phyloP scores from a whole-genome alignment of 23 tunicate species.

The Halocynthia aurantium region DNA sequence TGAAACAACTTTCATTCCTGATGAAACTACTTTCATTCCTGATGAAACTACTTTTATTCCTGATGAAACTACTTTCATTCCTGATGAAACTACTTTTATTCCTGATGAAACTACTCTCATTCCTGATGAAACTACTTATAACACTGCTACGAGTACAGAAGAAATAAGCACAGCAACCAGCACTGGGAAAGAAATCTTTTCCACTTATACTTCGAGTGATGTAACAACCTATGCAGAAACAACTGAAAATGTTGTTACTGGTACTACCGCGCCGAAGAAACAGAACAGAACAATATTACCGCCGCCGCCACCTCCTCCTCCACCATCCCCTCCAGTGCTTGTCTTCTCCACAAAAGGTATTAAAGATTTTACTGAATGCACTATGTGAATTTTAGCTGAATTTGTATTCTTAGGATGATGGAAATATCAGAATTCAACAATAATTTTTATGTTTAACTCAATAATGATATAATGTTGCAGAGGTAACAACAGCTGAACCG shows the following conservation, averaged over 20 bases:
- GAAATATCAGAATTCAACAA: neutral
- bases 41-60: neutral
- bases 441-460: neutral
- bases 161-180: neutral
- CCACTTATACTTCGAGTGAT: neutral
- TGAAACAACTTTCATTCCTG: neutral
- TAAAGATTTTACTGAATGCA: neutral
- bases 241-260: neutral
- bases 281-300: constrained; percentile 16
- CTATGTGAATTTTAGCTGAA: neutral
- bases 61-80: neutral
- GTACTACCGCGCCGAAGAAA: neutral
- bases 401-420: neutral
- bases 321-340: constrained; percentile 29
- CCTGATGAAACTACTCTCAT: neutral
- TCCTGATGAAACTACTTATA: neutral
- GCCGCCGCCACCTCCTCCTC: constrained; percentile 66
- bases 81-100: neutral
- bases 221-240: neutral
- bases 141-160: neutral
- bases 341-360: neutral
- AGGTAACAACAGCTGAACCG: neutral
- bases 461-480: neutral
- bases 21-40: neutral
- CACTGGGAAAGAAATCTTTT: neutral